Evolutionary conservation across 2,888 invertebrate genomes (phyloP).

Genomic region (Netelia inedita): DNA sequence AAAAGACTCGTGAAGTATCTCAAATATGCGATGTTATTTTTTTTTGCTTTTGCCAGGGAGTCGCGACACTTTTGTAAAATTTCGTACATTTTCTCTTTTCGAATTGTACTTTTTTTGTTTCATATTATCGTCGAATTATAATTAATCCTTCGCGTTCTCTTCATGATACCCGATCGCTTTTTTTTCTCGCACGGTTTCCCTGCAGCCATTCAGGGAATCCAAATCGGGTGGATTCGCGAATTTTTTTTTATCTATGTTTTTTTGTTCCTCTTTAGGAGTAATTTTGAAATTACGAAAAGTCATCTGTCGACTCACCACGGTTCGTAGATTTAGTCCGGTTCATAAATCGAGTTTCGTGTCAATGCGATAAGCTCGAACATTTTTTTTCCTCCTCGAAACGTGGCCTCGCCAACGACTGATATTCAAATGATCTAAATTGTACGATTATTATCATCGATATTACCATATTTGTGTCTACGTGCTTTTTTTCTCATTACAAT

Average conservation of each 20-base stretch:
- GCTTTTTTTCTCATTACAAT: conserved; percentile 30
- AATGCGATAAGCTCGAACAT: conserved; percentile 21
- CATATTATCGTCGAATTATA: background rate
- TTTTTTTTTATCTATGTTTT: conserved; percentile 38
- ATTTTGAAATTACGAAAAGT: conserved; percentile 59
- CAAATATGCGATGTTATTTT: conserved; percentile 36
- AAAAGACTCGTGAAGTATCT: conserved; percentile 13
- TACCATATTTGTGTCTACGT: too few species aligned
- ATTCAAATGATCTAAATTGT: conserved; percentile 53
- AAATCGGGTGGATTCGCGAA: conserved; percentile 83
- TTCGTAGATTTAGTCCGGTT: conserved; percentile 4
- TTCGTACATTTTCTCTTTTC: conserved; percentile 26
- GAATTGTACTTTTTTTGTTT: conserved; percentile 7
- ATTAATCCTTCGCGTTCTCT: conserved; percentile 74
- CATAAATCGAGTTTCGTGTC: conserved; percentile 19
- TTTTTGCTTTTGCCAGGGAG: conserved; percentile 15
- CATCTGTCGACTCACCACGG: conserved; percentile 42
- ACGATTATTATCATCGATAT: conserved; percentile 47
- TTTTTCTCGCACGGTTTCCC: conserved; percentile 85
- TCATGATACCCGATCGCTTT: conserved; percentile 83
- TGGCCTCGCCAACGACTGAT: conserved; percentile 37
- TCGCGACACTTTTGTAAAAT: conserved; percentile 45
- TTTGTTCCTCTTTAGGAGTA: conserved; percentile 5
- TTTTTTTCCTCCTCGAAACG: conserved; percentile 25
- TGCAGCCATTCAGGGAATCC: conserved; percentile 89